Conservation (phyloP, 2,113 vertebrate species). For the Pyrgilauda ruficollis region DNA sequence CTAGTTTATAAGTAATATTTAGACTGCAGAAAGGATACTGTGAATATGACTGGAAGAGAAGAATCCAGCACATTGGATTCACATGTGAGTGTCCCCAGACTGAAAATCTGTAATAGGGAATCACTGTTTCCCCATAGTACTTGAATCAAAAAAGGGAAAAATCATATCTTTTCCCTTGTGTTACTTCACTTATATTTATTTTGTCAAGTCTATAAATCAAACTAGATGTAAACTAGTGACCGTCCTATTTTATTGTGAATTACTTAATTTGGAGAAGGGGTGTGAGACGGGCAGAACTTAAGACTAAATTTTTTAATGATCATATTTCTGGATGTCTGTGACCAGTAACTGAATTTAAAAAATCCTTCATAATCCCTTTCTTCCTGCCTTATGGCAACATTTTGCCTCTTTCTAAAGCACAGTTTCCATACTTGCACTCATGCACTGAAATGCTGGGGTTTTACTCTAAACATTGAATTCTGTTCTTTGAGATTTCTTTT, state of each 20-base stretch:
- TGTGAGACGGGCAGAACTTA: rapidly evolving
- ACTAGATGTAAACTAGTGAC: background rate
- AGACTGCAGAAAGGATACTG: background rate
- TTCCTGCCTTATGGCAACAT: background rate
- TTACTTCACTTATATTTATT: background rate
- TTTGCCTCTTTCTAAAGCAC: background rate
- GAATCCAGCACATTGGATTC: background rate
- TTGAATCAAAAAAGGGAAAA: background rate
- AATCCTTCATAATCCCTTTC: background rate
- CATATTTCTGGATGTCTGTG: background rate
- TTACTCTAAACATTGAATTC: background rate
- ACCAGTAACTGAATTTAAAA: background rate
- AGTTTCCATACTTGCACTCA: rapidly evolving
- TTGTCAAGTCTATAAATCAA: background rate
- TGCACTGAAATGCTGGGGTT: background rate
- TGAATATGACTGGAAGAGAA: background rate
- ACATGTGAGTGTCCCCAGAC: background rate
- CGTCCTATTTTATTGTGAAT: background rate
- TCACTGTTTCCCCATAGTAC: background rate
- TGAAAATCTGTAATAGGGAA: background rate
- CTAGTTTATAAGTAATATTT: background rate
- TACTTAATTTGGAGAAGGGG: rapidly evolving
- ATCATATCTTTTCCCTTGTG: rapidly evolving
- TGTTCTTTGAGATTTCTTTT: background rate
- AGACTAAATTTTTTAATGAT: background rate